These are phyloP conservation scores for Pterocles burchelli DNA, from an alignment of 2,113 vertebrate genomes.

Conservation along the genomic window DNA sequence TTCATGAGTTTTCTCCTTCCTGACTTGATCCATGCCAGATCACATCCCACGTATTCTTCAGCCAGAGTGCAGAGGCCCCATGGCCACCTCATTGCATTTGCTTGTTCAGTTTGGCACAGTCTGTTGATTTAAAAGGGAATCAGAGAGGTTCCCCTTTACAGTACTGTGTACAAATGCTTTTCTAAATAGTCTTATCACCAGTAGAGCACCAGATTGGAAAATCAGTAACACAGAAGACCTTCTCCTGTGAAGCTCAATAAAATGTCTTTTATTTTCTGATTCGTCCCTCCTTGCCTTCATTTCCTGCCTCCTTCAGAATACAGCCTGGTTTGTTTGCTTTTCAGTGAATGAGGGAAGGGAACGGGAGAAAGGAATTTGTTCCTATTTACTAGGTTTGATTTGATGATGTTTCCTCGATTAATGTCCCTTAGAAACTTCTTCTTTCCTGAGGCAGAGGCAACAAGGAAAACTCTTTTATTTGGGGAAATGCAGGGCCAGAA, in stretches of 20 bases:
- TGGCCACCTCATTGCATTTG: fast-evolving
- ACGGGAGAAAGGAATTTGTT: not conserved
- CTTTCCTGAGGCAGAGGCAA: not conserved
- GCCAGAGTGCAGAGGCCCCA: not conserved
- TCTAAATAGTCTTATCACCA: not conserved
- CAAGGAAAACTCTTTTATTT: not conserved
- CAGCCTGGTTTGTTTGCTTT: conserved; percentile 19
- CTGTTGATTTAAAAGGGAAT: not conserved
- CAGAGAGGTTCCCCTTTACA: not conserved
- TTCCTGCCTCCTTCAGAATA: conserved; percentile 2
- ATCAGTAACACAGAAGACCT: not conserved
- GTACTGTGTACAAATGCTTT: not conserved
- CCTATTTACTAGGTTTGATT: not conserved
- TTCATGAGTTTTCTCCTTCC: not conserved
- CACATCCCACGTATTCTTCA: not conserved
- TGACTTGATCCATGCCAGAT: not conserved
- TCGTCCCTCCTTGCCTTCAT: not conserved
- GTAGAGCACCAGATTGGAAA: not conserved
- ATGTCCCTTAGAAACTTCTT: not conserved
- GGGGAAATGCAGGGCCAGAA: not conserved
- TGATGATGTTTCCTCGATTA: not conserved
- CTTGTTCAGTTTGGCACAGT: not conserved
- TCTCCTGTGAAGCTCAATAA: not conserved
- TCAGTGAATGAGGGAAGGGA: not conserved
- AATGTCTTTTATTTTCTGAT: not conserved